Evolutionary conservation across 2,888 invertebrate genomes (phyloP).

Genomic region (Digitonthophagus gazella): DNA sequence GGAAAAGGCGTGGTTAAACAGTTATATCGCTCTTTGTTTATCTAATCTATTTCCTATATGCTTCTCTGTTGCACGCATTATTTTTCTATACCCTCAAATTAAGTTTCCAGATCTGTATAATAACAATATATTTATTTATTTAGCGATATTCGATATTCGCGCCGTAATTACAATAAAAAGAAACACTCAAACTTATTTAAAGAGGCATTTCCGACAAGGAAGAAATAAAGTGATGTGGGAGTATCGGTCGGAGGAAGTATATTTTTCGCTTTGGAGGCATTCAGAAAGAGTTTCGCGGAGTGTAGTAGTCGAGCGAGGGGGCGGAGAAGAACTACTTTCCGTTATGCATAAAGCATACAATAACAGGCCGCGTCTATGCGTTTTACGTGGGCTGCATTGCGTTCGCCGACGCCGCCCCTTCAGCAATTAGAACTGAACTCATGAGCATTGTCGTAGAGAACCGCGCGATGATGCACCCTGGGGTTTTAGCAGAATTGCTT

Average conservation of each 20-base stretch:
- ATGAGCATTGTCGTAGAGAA: conserved; percentile 38
- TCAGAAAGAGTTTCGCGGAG: neutral
- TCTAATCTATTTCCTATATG: too few species aligned
- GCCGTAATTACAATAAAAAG: neutral
- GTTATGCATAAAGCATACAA: conserved; percentile 17
- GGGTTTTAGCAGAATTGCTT: conserved; percentile 49
- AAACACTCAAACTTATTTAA: neutral
- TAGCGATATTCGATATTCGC: too few species aligned
- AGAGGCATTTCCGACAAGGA: neutral
- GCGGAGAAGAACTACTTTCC: conserved; percentile 9
- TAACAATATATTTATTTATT: too few species aligned
- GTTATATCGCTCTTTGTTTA: too few species aligned
- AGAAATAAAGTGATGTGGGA: neutral
- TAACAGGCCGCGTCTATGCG: conserved; percentile 11
- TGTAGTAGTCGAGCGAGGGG: neutral
- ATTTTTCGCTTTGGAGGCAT: neutral
- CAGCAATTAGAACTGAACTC: conserved; percentile 46
- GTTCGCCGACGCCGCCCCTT: conserved; percentile 31
- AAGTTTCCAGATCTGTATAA: too few species aligned
- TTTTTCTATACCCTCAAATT: too few species aligned
- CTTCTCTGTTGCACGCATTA: too few species aligned
- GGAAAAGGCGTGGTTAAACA: too few species aligned
- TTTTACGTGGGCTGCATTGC: conserved; percentile 24
- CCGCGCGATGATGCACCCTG: conserved; percentile 33
- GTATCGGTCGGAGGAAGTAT: neutral